Percentiles rank a stretch among this genome's conserved stretches.
Conservation (phyloP, 1,140 invertebrate species). For the Heliothis virescens region DNA sequence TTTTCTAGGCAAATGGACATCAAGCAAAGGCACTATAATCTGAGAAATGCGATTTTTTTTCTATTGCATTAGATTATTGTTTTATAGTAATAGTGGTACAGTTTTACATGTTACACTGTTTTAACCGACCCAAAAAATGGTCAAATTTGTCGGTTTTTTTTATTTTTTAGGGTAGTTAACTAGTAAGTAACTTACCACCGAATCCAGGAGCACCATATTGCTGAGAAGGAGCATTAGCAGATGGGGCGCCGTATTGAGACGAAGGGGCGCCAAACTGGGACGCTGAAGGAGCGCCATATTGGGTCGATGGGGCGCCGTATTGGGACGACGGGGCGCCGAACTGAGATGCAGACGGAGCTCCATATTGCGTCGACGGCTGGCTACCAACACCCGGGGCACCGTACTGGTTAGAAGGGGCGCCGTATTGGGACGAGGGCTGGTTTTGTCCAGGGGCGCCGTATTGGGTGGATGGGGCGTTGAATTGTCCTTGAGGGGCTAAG, state of each 20-base stretch:
- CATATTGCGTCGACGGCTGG: conserved; percentile 48
- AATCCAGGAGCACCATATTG: conserved; percentile 65
- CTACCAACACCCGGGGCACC: conserved; percentile 14
- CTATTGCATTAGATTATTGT: too few species aligned
- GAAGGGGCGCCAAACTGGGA: conserved; percentile 58
- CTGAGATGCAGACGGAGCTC: conserved; percentile 9
- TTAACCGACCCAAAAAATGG: too few species aligned
- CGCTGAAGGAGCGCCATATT: conserved; percentile 24
- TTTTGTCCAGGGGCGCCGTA: conserved; percentile 34
- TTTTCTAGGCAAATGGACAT: too few species aligned
- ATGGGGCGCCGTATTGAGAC: conserved; percentile 43
- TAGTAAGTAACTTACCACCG: conserved; percentile 4
- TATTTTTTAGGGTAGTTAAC: background rate
- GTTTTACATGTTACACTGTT: too few species aligned
- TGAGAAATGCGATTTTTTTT: too few species aligned
- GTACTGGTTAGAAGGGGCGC: conserved; percentile 52
- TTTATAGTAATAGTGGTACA: too few species aligned
- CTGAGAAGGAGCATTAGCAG: conserved; percentile 51
- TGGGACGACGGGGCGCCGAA: conserved; percentile 49
- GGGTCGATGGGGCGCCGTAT: conserved; percentile 57
- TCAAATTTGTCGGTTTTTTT: too few species aligned
- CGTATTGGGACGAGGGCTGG: conserved; percentile 54
- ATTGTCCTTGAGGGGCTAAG: conserved; percentile 51
- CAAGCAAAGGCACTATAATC: too few species aligned
- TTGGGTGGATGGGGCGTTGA: conserved; percentile 24